Evolutionary conservation across 1,140 invertebrate species (phyloP).

Genomic region (Trachymyrmex septentrionalis): DNA sequence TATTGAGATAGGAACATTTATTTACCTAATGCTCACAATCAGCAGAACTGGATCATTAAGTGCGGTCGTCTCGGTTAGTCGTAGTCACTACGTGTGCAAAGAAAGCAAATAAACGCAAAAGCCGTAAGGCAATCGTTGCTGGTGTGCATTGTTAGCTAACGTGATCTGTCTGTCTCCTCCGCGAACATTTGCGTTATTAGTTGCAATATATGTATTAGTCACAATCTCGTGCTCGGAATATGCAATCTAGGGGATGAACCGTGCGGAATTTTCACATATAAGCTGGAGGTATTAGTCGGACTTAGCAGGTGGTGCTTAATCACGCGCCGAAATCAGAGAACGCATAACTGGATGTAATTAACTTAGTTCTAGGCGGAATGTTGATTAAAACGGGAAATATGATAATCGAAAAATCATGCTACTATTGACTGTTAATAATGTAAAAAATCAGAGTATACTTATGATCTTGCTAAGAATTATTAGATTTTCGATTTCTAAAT

Average conservation of each 20-base stretch:
- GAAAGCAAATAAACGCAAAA: slow-evolving; percentile 67
- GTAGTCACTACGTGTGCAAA: slow-evolving; percentile 65
- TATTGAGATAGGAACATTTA: slow-evolving; percentile 65
- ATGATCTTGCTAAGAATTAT: background rate
- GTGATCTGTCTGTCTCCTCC: slow-evolving; percentile 11
- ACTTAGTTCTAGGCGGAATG: too few species aligned
- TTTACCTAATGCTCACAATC: slow-evolving; percentile 61
- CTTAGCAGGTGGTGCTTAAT: background rate
- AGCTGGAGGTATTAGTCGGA: slow-evolving; percentile 1
- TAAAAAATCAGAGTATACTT: background rate
- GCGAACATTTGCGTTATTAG: slow-evolving; percentile 15
- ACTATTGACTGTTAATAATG: background rate
- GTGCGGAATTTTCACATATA: slow-evolving; percentile 12
- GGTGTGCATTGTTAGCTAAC: slow-evolving; percentile 18
- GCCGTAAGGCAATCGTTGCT: slow-evolving; percentile 31
- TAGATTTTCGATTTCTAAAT: background rate
- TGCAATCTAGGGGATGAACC: background rate
- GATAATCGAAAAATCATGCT: background rate
- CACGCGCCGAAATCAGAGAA: background rate
- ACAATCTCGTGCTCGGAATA: slow-evolving; percentile 6
- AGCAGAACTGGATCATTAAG: slow-evolving; percentile 75
- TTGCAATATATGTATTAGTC: background rate
- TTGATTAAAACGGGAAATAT: slow-evolving; percentile 1
- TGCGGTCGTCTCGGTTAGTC: slow-evolving; percentile 75
- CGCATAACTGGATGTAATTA: background rate